phyloP scores from a whole-genome alignment of 2,113 vertebrate species.

The Axis porcinus region DNA sequence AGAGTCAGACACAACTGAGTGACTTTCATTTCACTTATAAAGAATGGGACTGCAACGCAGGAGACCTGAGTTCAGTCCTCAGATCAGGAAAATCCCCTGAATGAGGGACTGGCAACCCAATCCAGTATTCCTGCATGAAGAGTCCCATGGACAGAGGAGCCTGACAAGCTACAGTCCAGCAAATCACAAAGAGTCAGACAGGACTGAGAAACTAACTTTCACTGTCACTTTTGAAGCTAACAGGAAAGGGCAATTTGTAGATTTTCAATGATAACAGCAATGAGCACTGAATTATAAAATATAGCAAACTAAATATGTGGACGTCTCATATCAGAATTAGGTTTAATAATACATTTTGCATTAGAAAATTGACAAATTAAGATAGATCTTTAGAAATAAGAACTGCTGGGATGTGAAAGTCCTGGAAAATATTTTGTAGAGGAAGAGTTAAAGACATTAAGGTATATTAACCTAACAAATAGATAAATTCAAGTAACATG shows the following conservation, averaged over 20 bases:
- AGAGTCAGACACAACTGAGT: too few species aligned
- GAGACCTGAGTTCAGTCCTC: too few species aligned
- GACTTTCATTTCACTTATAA: too few species aligned
- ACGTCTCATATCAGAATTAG: not conserved
- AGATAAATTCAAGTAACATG: not conserved
- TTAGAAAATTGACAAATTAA: not conserved
- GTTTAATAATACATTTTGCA: not conserved
- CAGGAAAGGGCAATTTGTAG: not conserved
- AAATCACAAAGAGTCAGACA: too few species aligned
- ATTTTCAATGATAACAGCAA: not conserved
- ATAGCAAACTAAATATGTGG: not conserved
- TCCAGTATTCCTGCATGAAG: too few species aligned
- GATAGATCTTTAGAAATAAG: not conserved
- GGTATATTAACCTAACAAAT: not conserved
- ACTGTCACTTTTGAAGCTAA: not conserved
- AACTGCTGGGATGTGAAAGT: not conserved
- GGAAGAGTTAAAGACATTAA: not conserved
- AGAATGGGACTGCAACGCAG: too few species aligned
- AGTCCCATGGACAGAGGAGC: too few species aligned
- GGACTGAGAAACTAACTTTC: too few species aligned
- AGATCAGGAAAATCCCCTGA: too few species aligned
- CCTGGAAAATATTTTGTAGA: not conserved
- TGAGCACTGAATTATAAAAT: not conserved
- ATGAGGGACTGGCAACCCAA: too few species aligned
- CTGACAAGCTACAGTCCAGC: too few species aligned